Evolutionary conservation across 2,797 vertebrate species (phyloP), one percentile per base, ranked within the genome.

Genomic region (Rousettus madagascariensis): DNA sequence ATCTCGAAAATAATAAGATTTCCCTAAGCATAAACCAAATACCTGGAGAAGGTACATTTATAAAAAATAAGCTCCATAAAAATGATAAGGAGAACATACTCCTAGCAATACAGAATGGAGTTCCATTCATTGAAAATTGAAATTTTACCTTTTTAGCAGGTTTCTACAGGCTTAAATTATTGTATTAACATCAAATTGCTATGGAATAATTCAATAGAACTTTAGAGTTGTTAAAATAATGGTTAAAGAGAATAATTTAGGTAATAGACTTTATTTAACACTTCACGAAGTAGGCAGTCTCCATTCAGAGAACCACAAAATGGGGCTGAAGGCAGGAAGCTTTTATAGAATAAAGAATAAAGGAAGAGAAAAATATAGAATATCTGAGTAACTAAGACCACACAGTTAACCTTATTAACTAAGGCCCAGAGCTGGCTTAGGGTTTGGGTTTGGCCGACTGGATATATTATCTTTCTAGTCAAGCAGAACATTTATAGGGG

Each of bases 1-100:
- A 82, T 17, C 30, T 85, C 51, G 46, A 77, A 92, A 72, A 95
- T 88, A 86, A 36, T 15, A 75, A n/a, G 13, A 88, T 72, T 85
- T 94, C 36, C 28, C 28, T 78, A 90, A 79, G 41, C 13, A 77
- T 15, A 78, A 63, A 63, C 11, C 41, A 93, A 94, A 69, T 57
- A 74, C 41, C 53, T 77, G 69, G 22, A 59, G 91, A 94, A 41
- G 8, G 6, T 30, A 9, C 24, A 20, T 16, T 71, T 77, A 46
- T 8, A 91, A 30, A 57, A 90, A 90, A 72, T 0, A 65, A 88
- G 2, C 13, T 49, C 19, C 19, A 53, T 22, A 80, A 66, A 38
- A 71, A 55, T 0, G 0, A 1, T 72, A 66, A 66, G 13, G 59
- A 82, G 83, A 86, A 91, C 41, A 38, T 20, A 71, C 49, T 82